Conservation (phyloP, 2,113 vertebrate genomes). For the Ictidomys tridecemlineatus region DNA sequence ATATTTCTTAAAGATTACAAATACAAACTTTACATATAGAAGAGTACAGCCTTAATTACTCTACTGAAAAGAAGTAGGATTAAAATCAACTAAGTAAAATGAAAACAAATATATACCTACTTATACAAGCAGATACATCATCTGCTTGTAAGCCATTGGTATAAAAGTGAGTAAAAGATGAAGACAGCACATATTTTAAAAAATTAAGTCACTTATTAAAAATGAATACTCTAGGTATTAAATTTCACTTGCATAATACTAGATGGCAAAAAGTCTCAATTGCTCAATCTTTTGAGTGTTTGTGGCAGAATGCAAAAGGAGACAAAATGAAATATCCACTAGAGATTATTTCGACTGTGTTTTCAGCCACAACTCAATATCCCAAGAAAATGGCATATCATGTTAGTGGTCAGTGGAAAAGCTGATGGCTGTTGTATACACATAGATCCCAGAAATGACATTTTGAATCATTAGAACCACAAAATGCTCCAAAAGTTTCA, state of each 20-base stretch:
- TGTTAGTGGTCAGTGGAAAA: not conserved
- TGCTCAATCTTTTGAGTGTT: slow-evolving; percentile 66
- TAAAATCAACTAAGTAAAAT: slow-evolving; percentile 48
- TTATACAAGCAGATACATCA: slow-evolving; percentile 24
- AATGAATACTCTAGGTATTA: slow-evolving; percentile 73
- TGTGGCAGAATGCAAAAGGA: slow-evolving; percentile 47
- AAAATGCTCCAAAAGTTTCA: slow-evolving; percentile 27
- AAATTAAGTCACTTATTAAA: slow-evolving; percentile 57
- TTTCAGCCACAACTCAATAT: slow-evolving; percentile 13
- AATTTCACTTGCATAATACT: slow-evolving; percentile 80
- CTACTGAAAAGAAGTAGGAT: not conserved
- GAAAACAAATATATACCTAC: slow-evolving; percentile 9
- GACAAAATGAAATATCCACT: not conserved
- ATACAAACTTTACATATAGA: not conserved
- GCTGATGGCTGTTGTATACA: not conserved
- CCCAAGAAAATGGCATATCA: not conserved
- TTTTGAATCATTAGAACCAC: slow-evolving; percentile 29
- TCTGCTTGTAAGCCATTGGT: slow-evolving; percentile 37
- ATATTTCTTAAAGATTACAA: slow-evolving; percentile 50
- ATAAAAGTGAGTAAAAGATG: slow-evolving; percentile 65
- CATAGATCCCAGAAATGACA: not conserved
- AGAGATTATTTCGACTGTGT: not conserved
- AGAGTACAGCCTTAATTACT: slow-evolving; percentile 35
- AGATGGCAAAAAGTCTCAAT: slow-evolving; percentile 66
- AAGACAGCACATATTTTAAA: slow-evolving; percentile 57